phyloP scores from a whole-genome alignment of 2,797 vertebrate species.

The Cephalopachus bancanus region DNA sequence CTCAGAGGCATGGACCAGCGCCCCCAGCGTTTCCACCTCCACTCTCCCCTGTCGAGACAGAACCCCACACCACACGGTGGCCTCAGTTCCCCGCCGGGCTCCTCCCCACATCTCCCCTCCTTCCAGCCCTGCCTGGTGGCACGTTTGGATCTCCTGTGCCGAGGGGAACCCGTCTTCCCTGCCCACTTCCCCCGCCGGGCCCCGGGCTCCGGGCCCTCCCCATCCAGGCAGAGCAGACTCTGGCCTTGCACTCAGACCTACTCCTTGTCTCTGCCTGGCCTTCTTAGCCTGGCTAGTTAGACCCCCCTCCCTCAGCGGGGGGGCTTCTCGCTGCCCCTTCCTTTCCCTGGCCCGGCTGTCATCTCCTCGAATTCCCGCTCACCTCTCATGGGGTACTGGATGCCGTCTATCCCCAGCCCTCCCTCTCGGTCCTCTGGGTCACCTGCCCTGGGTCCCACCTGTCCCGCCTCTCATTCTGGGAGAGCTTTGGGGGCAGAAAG shows the following conservation, averaged over 20 bases:
- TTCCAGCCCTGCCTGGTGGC: not conserved
- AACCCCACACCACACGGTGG: no score
- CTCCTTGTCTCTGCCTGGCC: not conserved
- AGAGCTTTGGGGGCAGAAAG: not conserved
- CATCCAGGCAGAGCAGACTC: not conserved
- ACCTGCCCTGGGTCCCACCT: not conserved
- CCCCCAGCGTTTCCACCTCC: not conserved
- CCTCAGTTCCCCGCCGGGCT: not conserved
- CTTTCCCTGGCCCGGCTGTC: not conserved
- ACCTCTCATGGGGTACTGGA: accelerated
- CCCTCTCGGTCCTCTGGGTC: not conserved
- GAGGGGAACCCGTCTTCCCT: not conserved
- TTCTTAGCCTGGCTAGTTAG: not conserved
- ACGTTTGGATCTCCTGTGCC: accelerated
- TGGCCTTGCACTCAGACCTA: not conserved
- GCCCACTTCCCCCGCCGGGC: no score
- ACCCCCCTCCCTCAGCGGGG: not conserved
- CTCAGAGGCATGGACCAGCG: accelerated
- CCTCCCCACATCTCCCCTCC: accelerated
- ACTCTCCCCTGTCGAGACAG: accelerated
- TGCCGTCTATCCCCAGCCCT: not conserved
- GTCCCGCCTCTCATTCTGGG: not conserved
- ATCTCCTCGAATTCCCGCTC: not conserved
- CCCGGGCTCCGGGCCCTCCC: not conserved
- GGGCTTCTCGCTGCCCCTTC: no score